Conservation (phyloP, 2,797 vertebrate species). For the Buphagus erythrorhynchus region DNA sequence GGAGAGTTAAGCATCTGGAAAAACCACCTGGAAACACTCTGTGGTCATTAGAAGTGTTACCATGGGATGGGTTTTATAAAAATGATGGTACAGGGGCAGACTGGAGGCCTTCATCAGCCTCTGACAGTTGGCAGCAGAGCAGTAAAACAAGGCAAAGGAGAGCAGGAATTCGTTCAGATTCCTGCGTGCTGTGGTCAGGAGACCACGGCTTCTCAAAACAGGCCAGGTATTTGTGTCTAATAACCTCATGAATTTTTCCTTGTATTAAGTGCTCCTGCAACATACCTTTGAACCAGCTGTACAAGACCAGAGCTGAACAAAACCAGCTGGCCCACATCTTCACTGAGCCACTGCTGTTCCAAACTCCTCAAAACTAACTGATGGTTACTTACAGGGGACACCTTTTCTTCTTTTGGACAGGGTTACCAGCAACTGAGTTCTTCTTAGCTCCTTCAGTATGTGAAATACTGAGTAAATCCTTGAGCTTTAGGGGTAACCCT, state of each 20-base stretch:
- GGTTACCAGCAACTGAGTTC: neutral
- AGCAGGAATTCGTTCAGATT: neutral
- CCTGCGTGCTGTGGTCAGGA: neutral
- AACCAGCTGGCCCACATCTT: neutral
- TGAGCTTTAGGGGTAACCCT: neutral
- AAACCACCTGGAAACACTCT: neutral
- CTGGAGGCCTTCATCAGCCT: neutral
- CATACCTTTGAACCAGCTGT: constrained; percentile 1
- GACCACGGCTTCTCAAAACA: neutral
- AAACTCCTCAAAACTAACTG: neutral
- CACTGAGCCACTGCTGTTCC: neutral
- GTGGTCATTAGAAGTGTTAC: neutral
- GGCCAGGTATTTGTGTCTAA: neutral
- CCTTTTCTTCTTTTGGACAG: neutral
- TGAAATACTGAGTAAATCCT: neutral
- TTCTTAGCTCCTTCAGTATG: neutral
- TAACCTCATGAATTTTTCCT: neutral
- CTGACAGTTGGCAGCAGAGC: neutral
- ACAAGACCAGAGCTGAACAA: neutral
- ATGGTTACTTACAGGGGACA: neutral
- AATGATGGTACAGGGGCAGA: neutral
- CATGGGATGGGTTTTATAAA: neutral
- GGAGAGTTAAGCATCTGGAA: neutral
- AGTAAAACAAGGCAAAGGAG: neutral
- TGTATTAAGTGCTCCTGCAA: neutral